Base-by-base conservation (phyloP, 2,113 vertebrate species). In the Hepsetus odoe region DNA sequence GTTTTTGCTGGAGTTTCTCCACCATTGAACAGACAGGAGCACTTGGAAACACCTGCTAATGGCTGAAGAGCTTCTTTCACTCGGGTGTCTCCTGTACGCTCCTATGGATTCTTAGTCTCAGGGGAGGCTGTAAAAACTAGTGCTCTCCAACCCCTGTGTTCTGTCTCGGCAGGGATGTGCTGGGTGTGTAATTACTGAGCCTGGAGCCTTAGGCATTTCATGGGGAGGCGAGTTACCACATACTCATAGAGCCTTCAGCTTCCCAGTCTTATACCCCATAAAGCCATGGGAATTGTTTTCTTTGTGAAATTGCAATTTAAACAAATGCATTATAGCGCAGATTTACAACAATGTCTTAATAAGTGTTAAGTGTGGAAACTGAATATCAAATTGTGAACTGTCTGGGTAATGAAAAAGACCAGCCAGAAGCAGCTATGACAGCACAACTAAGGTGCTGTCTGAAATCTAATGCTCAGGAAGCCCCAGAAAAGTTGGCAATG, bases 121-220 rank as follows among this genome's bases (percentile, higher is more conserved):
- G 51, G 65, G 78, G 8, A 68, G 12, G 67, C 33, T 18, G 3
- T 1, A 22, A 32, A 44, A 40, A n/a, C 42, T 12, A 66, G 69
- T 35, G 44, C 49, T 65, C 49, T 32, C 74, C 28, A 24, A 49
- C 1, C 30, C 69, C 49, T 49, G 67, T 68, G 65, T 75, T 68
- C 65, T 71, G 65, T 76, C 68, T 79, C 58, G 28, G 72, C 28
- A 56, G 68, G 10, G 53, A 44, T 80, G 76, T 74, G 62, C 74
- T 69, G 42, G 73, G 46, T 69, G 62, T 73, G 68, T 74, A 82
- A 82, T 77, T 73, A 73, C 64, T 58, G 77, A 75, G 74, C 76
- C 51, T 61, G 58, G 62, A 58, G 62, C 80, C 35, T 20, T 56
- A 61, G 76, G 72, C 72, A 72, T 77, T 35, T 20, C 35, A 66